Base-by-base conservation (phyloP, 2,797 vertebrate species). In the Serranus cabrilla region DNA sequence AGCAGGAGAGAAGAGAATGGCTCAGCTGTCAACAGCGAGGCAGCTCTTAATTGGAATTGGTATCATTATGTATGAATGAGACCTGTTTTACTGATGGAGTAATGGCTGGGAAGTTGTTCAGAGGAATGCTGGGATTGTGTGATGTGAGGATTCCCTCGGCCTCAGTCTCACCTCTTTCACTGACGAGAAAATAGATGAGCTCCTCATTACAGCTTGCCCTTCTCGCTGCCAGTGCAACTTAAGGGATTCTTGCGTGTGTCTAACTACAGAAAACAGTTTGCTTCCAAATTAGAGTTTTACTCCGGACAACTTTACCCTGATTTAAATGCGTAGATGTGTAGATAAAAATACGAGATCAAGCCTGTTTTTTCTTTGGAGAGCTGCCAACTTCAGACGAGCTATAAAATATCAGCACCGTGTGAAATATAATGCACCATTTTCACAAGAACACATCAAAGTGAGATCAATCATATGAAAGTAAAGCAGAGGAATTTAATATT, bases 71-170 rank as follows among this genome's bases (percentile, higher is more conserved):
- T 76, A 64, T 84, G 81, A 81, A 82, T 80, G 72, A 82, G 37
- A 42, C 45, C 63, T 69, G 40, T 76, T 82, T 87, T 73, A 60
- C 69, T 83, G 75, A 76, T 71, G 57, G 61, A 80, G 54, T 74
- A 82, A 82, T 62, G 77, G 61, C 79, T 73, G 70, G 27, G 74
- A 80, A 60, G 60, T 68, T 72, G 50, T 71, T 75, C 56, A 55
- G 55, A 76, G 69, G 54, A 74, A 74, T 34, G 52, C 14, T 65
- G 71, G 76, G 62, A 62, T 71, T 84, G 49, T 80, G 69, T 62
- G 83, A 79, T 72, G 77, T 61, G 80, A 83, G 87, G 83, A 82
- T 87, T 89, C 83, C 89, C 90, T 66, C 37, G 21, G 64, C 89
- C 81, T 81, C 37, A 23, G 73, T 54, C 80, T 89, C 82, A 88